These are phyloP conservation scores for Tylochromis polylepis DNA, from an alignment of 2,113 vertebrate genomes.

Conservation along the genomic window DNA sequence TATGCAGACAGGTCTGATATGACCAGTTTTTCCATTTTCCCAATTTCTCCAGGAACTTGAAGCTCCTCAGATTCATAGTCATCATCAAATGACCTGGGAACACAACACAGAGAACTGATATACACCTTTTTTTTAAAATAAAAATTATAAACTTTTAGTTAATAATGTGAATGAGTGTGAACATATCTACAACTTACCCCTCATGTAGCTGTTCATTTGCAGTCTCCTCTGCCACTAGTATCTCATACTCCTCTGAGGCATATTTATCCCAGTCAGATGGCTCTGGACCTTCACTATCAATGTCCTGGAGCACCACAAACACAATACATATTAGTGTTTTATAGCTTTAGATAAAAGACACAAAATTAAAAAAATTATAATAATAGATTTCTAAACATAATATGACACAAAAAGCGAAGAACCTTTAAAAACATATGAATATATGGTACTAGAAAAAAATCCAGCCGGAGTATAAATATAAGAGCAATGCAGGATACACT, in stretches of 20 bases:
- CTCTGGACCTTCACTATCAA: slow-evolving; percentile 89
- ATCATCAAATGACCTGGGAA: slow-evolving; percentile 90
- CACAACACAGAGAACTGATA: slow-evolving; percentile 35
- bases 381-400: neutral
- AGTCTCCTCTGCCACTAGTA: slow-evolving; percentile 94
- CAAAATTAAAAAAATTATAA: neutral
- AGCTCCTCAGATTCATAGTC: slow-evolving; percentile 92
- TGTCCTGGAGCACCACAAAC: slow-evolving; percentile 74
- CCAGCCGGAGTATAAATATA: neutral
- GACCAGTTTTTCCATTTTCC: slow-evolving; percentile 87
- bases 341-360: neutral
- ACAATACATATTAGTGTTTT: neutral
- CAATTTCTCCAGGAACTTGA: slow-evolving; percentile 81
- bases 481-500: neutral
- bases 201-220: slow-evolving; percentile 92
- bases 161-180: neutral
- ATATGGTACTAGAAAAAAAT: neutral
- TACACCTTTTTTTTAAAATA: neutral
- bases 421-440: no score
- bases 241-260: slow-evolving; percentile 95
- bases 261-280: slow-evolving; percentile 98
- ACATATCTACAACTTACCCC: slow-evolving; percentile 70
- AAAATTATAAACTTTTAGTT: neutral
- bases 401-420: neutral
- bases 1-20: slow-evolving; percentile 83